Evolutionary conservation across 2,113 vertebrate genomes (phyloP).

Genomic region (Brevimyrus niger): DNA sequence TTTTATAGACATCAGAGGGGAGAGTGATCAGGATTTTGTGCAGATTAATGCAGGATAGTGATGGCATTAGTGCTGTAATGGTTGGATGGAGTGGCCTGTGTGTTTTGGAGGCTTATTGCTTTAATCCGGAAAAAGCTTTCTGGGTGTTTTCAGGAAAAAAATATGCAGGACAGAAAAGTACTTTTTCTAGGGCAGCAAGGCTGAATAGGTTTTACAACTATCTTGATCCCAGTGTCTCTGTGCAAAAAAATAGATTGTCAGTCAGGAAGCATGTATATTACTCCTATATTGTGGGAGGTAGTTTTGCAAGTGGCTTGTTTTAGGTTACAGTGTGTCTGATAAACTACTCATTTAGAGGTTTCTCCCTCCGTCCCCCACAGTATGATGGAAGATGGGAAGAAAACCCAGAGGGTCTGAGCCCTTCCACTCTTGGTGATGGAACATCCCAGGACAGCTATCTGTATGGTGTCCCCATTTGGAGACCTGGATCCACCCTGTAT

Average conservation of each 20-base stretch:
- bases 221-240: neutral
- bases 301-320: neutral
- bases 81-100: neutral
- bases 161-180: neutral
- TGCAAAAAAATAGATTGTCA: neutral
- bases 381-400: slow-evolving; percentile 1
- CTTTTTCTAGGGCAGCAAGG: neutral
- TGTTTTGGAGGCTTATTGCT: slow-evolving; percentile 16
- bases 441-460: neutral
- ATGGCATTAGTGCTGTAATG: slow-evolving; percentile 11
- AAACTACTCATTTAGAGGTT: neutral
- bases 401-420: neutral
- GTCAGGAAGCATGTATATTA: neutral
- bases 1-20: neutral
- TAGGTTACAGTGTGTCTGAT: neutral
- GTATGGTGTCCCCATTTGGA: neutral
- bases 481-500: neutral
- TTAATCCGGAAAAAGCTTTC: slow-evolving; percentile 6
- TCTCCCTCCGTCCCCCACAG: neutral
- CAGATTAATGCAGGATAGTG: slow-evolving; percentile 21
- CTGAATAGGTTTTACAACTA: neutral
- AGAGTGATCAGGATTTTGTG: neutral
- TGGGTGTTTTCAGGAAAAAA: neutral
- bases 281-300: neutral
- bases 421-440: neutral